Evolutionary conservation across 2,888 invertebrate genomes (phyloP).

Genomic region (Tetragonisca angustula): DNA sequence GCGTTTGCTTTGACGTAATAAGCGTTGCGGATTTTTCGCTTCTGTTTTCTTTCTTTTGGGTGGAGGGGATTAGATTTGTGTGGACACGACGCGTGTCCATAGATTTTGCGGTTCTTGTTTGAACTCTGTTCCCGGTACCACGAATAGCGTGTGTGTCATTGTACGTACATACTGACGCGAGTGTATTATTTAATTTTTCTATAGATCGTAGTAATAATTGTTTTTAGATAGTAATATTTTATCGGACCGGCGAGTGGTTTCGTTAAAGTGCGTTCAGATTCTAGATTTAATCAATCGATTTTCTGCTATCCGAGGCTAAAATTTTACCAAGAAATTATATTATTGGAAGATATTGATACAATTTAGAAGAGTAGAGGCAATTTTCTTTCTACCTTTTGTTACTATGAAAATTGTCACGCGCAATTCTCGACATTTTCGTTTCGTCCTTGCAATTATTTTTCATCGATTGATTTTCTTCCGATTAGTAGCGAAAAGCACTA

Average conservation of each 20-base stretch:
- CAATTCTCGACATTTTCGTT: background rate
- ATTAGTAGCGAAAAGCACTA: background rate
- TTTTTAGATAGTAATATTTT: no score
- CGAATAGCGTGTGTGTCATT: background rate
- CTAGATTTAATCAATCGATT: background rate
- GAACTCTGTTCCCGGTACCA: background rate
- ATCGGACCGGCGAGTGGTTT: no score
- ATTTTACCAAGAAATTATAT: no score
- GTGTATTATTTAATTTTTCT: background rate
- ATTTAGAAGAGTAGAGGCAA: background rate
- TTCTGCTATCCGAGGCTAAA: no score
- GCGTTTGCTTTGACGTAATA: conserved; percentile 5
- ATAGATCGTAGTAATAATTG: background rate
- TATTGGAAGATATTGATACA: background rate
- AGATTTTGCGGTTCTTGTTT: background rate
- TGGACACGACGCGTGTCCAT: background rate
- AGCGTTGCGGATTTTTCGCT: background rate
- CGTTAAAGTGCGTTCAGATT: background rate
- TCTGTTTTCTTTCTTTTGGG: background rate
- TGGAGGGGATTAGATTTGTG: background rate
- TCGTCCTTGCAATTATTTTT: background rate
- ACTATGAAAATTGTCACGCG: background rate
- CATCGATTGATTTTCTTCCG: background rate
- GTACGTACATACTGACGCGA: background rate
- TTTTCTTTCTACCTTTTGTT: background rate